Evolutionary conservation across 2,113 vertebrate genomes (phyloP).

Genomic region (Beaufortia kweichowensis): DNA sequence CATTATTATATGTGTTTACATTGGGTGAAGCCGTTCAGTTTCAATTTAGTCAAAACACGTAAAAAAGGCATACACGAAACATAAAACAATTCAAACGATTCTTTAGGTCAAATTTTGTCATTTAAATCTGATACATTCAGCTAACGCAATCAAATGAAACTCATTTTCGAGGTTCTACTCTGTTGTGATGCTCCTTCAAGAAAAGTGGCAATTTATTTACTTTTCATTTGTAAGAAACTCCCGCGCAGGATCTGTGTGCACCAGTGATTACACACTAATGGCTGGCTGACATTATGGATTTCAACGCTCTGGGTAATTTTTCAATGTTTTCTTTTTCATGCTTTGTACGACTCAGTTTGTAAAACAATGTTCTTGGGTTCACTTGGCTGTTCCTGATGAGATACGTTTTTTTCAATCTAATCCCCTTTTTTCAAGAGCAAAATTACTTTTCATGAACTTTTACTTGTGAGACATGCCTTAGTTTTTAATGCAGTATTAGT

Average conservation of each 20-base stretch:
- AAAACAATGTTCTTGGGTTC: conserved; percentile 51
- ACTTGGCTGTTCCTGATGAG: conserved; percentile 36
- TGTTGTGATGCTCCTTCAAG: not conserved
- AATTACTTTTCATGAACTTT: conserved; percentile 19
- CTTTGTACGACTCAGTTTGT: conserved; percentile 50
- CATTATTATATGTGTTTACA: too few species aligned
- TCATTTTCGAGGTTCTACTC: not conserved
- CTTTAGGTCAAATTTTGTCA: not conserved
- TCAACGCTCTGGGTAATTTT: conserved; percentile 36
- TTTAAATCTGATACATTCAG: conserved; percentile 7
- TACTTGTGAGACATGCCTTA: not conserved
- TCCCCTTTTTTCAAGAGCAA: conserved; percentile 12
- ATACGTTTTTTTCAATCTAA: conserved; percentile 34
- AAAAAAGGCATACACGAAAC: too few species aligned
- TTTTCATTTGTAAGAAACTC: conserved; percentile 29
- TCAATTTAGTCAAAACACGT: too few species aligned
- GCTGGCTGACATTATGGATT: conserved; percentile 50
- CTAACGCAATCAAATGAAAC: not conserved
- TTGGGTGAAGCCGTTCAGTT: too few species aligned
- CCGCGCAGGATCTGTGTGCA: conserved; percentile 31
- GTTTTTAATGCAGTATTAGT: not conserved
- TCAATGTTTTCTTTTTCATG: conserved; percentile 50
- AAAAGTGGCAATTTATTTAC: conserved; percentile 14
- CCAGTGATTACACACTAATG: conserved; percentile 32
- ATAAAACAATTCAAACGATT: not conserved